Conservation (phyloP, 2,888 invertebrate genomes). For the Ametastegia equiseti region DNA sequence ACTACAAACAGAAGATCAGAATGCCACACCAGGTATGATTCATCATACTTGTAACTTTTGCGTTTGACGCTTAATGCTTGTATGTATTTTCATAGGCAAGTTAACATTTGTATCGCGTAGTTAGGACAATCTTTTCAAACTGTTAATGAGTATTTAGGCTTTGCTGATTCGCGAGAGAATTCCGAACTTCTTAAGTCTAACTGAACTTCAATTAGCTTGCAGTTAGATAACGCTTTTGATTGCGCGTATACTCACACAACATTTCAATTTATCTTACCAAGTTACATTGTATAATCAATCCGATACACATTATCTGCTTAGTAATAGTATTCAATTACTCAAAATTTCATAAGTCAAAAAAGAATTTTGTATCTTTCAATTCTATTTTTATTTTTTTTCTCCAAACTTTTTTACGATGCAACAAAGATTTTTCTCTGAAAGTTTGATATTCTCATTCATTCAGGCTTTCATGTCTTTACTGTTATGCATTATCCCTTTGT, state of each 20-base stretch:
- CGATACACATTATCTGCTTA: background rate
- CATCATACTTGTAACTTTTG: conserved; percentile 12
- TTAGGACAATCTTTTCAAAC: background rate
- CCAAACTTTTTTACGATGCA: background rate
- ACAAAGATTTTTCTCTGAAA: background rate
- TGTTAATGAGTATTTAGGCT: background rate
- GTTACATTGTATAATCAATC: background rate
- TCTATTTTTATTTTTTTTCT: background rate
- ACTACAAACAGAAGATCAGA: conserved; percentile 86
- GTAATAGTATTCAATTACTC: background rate
- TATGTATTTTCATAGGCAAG: conserved; percentile 16
- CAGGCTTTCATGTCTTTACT: background rate
- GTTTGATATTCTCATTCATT: background rate
- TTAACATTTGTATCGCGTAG: background rate
- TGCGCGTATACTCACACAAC: background rate
- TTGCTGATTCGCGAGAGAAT: background rate
- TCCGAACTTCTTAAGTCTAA: background rate
- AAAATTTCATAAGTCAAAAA: background rate
- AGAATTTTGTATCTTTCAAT: background rate
- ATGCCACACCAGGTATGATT: conserved; percentile 72
- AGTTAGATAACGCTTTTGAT: conserved; percentile 5
- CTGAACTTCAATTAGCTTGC: background rate
- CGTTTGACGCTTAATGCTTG: conserved; percentile 47
- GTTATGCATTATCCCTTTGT: background rate
- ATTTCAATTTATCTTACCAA: conserved; percentile 9